Percentiles rank a stretch among this genome's conserved stretches.
Evolutionary conservation across 2,888 invertebrate genomes (phyloP).

Genomic region (Standfussiana lucernea): DNA sequence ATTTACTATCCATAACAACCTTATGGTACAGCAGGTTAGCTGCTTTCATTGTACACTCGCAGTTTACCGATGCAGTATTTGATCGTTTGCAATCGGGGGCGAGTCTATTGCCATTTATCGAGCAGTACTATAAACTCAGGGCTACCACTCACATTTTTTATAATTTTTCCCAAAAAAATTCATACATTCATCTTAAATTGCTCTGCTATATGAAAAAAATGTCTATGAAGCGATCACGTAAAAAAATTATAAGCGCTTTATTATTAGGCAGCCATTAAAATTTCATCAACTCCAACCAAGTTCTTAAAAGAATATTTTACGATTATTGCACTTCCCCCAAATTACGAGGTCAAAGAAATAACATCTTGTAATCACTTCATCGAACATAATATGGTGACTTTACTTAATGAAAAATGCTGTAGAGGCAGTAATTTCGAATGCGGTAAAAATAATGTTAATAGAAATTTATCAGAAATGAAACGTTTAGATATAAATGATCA

Average conservation of each 20-base stretch:
- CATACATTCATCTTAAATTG: too few relatives aligned
- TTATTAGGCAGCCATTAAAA: conserved; percentile 41
- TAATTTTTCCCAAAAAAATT: neutral
- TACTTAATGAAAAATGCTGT: neutral
- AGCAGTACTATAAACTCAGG: conserved; percentile 16
- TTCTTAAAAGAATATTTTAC: conserved; percentile 52
- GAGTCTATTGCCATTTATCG: conserved; percentile 13
- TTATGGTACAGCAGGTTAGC: neutral
- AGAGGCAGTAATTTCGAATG: neutral
- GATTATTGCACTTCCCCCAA: conserved; percentile 51
- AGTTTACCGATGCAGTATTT: conserved; percentile 35
- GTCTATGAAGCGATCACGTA: neutral
- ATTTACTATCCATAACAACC: neutral
- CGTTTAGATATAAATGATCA: neutral
- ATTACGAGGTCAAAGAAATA: conserved; percentile 53
- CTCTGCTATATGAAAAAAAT: neutral
- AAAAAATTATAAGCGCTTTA: conserved; percentile 3
- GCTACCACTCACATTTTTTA: neutral
- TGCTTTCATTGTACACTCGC: conserved; percentile 1
- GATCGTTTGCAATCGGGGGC: conserved; percentile 26
- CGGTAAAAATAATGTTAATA: neutral
- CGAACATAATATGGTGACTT: conserved; percentile 50
- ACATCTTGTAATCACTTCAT: conserved; percentile 53
- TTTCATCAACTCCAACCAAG: conserved; percentile 30
- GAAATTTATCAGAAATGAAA: neutral